Base-by-base conservation (phyloP, 2,113 vertebrate species). In the Alexandromys fortis region DNA sequence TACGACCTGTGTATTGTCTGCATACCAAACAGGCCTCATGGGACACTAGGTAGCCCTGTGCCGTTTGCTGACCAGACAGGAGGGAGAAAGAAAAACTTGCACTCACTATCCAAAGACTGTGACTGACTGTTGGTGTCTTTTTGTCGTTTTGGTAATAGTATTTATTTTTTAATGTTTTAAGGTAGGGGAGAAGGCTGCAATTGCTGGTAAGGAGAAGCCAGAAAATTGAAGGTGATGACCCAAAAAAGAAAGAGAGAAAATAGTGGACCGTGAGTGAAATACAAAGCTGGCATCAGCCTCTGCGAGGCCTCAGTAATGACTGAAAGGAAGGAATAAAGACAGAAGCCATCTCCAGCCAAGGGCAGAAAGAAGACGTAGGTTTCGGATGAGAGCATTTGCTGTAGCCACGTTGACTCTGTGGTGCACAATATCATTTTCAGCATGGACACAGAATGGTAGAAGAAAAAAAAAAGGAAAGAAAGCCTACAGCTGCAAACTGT, bases 251-350 rank as follows among this genome's bases (percentile, higher is more conserved):
- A 73, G 42, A 17, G 81, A 21, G 38, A 61, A 30, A 17, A 61
- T 16, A 77, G 22, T 8, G 38, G 7, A 26, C 22, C 10, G 24
- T 35, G 2, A 22, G 76, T 1, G 2, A 55, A 49, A 26, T 4
- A 0, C 7, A 19, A 16, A 58, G 16, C 58, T 0, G 0, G 21
- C 26, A 42, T 42, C 22, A 33, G 2, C 8, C 7, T 17, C 5
- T 19, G 3, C 1, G 17, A 35, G 16, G 13, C 38, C 35, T 24
- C 7, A 35, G 8, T 2, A n/a, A 17, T 12, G 49, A 67, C 4
- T 17, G 17, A 52, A 22, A 63, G 7, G 21, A 19, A 68, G 0
- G 4, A 11, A 52, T 10, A 61, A 79, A 92, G 21, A 72, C 70
- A 19, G 55, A 10, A 21, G 9, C 24, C 55, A 42, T 28, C 45